A percentile compares a stretch with the other conserved stretches of the same genome.
These are phyloP conservation scores for Aplochiton taeniatus DNA, from an alignment of 2,797 vertebrate genomes.

Conservation along the genomic window DNA sequence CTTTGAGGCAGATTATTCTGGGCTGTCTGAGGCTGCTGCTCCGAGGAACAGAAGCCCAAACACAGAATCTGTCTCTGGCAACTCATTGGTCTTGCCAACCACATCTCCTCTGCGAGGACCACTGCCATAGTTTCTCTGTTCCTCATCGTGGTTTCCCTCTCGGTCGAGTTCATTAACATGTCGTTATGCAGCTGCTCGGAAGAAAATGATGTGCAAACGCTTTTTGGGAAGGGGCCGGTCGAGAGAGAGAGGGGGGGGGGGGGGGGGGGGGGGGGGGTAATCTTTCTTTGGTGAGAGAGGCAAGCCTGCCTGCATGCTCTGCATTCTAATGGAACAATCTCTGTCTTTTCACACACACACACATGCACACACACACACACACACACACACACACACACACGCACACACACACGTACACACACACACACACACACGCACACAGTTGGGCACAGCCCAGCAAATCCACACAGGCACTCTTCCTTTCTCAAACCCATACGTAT, in stretches of 20 bases:
- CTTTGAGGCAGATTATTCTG: slow-evolving; percentile 40
- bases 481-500: not conserved
- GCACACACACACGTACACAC: not conserved
- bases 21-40: slow-evolving; percentile 12
- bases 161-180: slow-evolving; percentile 64
- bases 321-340: slow-evolving; percentile 22
- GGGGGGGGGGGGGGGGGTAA: too few relatives aligned
- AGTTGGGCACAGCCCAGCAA: not conserved
- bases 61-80: slow-evolving; percentile 38
- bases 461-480: not conserved
- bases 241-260: too few relatives aligned
- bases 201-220: slow-evolving; percentile 30
- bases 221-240: slow-evolving; percentile 30
- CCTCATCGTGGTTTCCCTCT: slow-evolving; percentile 32
- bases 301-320: slow-evolving; percentile 22
- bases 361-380: not conserved
- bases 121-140: slow-evolving; percentile 39
- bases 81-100: slow-evolving; percentile 43
- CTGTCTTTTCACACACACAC: not conserved
- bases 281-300: slow-evolving; percentile 32
- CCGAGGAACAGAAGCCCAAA: not conserved
- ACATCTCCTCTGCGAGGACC: slow-evolving; percentile 17
- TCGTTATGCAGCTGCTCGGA: slow-evolving; percentile 50
- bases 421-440: not conserved
- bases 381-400: not conserved